Percentiles rank a stretch among this genome's conserved stretches.
These are phyloP conservation scores for Coleophora deauratella DNA, from an alignment of 2,888 invertebrate genomes.

Conservation along the genomic window DNA sequence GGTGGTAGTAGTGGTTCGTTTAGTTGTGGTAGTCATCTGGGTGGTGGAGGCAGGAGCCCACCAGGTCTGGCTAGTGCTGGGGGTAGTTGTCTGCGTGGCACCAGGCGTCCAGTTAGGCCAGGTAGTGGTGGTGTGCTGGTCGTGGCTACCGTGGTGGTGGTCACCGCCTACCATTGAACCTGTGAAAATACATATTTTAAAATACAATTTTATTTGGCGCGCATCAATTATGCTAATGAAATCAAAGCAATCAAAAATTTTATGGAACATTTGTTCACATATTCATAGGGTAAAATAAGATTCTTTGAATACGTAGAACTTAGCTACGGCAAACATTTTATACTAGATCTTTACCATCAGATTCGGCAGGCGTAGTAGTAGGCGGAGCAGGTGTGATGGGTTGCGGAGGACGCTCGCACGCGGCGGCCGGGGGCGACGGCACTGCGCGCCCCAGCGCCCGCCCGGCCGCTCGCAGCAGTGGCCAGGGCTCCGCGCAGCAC, in stretches of 20 bases:
- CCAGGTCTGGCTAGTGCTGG: conserved; percentile 44
- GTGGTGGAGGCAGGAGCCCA: conserved; percentile 42
- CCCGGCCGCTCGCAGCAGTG: conserved; percentile 84
- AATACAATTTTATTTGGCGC: background rate
- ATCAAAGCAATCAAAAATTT: too few relatives aligned
- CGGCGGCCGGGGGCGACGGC: conserved; percentile 63
- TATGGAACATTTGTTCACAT: too few relatives aligned
- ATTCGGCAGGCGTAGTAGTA: conserved; percentile 77
- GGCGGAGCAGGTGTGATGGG: conserved; percentile 86
- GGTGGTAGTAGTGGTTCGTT: conserved; percentile 30
- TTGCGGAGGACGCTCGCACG: conserved; percentile 80
- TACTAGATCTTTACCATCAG: too few relatives aligned
- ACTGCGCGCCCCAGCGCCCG: conserved; percentile 79
- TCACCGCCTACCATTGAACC: conserved; percentile 38
- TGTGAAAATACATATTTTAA: too few relatives aligned
- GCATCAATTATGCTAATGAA: background rate
- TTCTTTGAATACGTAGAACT: too few relatives aligned
- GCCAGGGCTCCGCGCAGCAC: conserved; percentile 87
- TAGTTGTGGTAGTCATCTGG: conserved; percentile 28
- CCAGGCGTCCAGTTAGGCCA: conserved; percentile 60
- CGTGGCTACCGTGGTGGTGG: conserved; percentile 34
- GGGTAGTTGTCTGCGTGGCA: conserved; percentile 29
- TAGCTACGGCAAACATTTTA: too few relatives aligned
- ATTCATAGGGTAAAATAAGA: too few relatives aligned
- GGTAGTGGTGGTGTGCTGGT: conserved; percentile 50